These are phyloP conservation scores for Xerus rutilus DNA, from an alignment of 2,797 vertebrate species.

Conservation along the genomic window DNA sequence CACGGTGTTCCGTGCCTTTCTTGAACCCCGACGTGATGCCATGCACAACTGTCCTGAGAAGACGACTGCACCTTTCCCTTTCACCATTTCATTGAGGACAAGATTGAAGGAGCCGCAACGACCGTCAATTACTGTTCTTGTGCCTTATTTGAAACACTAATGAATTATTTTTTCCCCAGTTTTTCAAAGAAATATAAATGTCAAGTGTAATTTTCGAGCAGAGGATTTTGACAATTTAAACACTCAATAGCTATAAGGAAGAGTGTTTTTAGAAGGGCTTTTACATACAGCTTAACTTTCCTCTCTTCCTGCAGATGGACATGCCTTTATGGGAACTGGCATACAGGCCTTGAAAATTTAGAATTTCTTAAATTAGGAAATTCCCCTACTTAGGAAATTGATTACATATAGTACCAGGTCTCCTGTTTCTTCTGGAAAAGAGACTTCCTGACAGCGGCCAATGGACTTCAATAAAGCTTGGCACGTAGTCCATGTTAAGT, in stretches of 20 bases:
- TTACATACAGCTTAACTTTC: not conserved
- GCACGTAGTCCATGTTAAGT: too few relatives aligned
- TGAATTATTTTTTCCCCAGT: slow-evolving; percentile 29
- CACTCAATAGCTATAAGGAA: not conserved
- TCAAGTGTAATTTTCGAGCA: slow-evolving; percentile 55
- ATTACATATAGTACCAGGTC: not conserved
- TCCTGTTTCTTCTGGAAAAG: not conserved
- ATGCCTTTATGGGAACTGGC: not conserved
- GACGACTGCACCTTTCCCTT: not conserved
- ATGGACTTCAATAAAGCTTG: not conserved
- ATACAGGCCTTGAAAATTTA: not conserved
- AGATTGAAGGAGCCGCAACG: slow-evolving; percentile 22
- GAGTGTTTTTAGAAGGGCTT: not conserved
- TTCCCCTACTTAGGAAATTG: not conserved
- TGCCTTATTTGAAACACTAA: slow-evolving; percentile 37
- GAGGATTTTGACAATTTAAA: slow-evolving; percentile 61
- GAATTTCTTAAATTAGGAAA: not conserved
- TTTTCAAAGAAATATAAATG: slow-evolving; percentile 55
- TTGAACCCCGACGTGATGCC: not conserved
- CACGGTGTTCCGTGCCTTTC: not conserved
- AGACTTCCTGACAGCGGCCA: not conserved
- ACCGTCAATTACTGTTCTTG: slow-evolving; percentile 48
- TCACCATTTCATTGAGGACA: slow-evolving; percentile 33
- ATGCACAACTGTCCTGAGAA: slow-evolving; percentile 10
- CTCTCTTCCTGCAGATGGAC: not conserved